Base-by-base conservation (phyloP, 2,888 invertebrate species). In the Gastracanthus pulcherrimus region DNA sequence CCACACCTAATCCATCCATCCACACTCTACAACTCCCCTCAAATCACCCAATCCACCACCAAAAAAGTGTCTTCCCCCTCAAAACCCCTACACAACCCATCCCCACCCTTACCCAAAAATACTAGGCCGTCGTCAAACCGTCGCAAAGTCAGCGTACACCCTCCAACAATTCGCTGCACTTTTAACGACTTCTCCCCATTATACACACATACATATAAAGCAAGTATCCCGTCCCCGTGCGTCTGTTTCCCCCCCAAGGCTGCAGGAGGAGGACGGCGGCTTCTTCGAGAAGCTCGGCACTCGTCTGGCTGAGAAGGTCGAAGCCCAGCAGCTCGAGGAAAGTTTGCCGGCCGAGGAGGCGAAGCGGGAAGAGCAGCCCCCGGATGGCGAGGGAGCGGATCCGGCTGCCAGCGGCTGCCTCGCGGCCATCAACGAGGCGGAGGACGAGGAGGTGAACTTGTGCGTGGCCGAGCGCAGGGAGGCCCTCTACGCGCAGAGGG, bases 201-300 rank as follows among this genome's bases (percentile, higher is more conserved):
- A 13, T n/a, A 45, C n/a, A 45, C 45, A n/a, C n/a, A n/a, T n/a
- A 45, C n/a, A 41, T 41, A 45, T 45, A 55, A 67, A 62, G n/a
- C 70, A 26, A 26, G 69, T 11, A 26, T 58, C 23, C 45, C 38
- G 48, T n/a, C n/a, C n/a, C n/a, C 26, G 58, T 16, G 60, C 88
- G 87, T 93, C 93, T 70, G 51, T 76, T n/a, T n/a, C n/a, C n/a
- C n/a, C n/a, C n/a, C 41, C 60, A 76, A 82, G 96, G 92, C 94
- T 97, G 84, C 96, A 96, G 92, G 95, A 96, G 92, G 93, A 95
- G 23, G 97, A 97, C 90, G 96, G 95, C 86, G 95, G 96, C 70
- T 97, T 97, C 91, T 97, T 97, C 89, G 97, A 97, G 90, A 96
- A 95, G 88, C 96, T 97, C 87, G 96, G 96, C 0, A 95, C 95